Base-by-base conservation (phyloP, 2,888 invertebrate species). In the Cremastinae sp. region DNA sequence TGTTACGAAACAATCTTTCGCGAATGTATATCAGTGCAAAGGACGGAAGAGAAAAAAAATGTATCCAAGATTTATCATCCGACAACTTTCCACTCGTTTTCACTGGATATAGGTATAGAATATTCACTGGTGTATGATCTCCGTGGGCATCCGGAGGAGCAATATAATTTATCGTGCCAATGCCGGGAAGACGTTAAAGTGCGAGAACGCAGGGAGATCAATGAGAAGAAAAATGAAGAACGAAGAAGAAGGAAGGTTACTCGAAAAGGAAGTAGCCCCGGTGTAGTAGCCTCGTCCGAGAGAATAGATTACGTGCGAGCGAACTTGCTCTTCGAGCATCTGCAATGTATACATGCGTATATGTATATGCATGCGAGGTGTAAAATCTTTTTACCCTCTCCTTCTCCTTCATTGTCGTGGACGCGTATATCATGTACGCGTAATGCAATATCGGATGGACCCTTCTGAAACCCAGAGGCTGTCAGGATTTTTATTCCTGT, bases 371-470 rank as follows among this genome's bases (percentile, higher is more conserved):
- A 28, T 5, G 78, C 81, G 58, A 68, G 68, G 68, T 58, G 68
- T 58, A 68, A 68, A 68, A 49, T 49, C 20, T 16, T 49, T 16
- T 49, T n/a, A 14, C 49, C 20, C 55, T 28, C n/a, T 53, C 58
- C 28, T 28, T 28, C 28, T 28, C 28, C 5, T 28, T 28, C 28
- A 3, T 28, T 28, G 28, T 58, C 43, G 80, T 74, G 83, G 83
- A 83, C 83, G 82, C 83, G 83, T 85, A 85, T 82, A 85, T 85
- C 85, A 85, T 85, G 66, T 66, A 43, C 75, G 81, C 75, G 81
- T 85, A 85, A 85, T 83, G 85, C 79, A 85, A 85, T 85, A 85
- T 85, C 80, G 79, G 81, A 59, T 75, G 75, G 70, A 70, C 78
- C 68, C 72, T 59, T 61, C 47, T 79, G 81, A 76, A 28, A 2